These are phyloP conservation scores for Drosophila pachea DNA, from an alignment of 1,140 invertebrate species.

Conservation along the genomic window DNA sequence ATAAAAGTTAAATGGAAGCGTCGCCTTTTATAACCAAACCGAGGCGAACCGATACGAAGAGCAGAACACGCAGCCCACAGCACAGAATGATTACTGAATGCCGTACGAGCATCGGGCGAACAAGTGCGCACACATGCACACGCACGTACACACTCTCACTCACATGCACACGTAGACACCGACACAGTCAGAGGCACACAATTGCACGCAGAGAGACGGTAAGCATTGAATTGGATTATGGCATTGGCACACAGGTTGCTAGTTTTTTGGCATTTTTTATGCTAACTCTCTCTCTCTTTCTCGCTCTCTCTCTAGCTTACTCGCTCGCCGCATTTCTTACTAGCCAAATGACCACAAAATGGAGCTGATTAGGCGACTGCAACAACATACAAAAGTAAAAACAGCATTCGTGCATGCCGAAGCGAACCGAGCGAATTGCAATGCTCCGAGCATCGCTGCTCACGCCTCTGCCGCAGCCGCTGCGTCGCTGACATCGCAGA, in stretches of 20 bases:
- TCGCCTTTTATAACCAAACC: conserved; percentile 65
- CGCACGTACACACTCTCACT: background rate
- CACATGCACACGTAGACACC: conserved; percentile 7
- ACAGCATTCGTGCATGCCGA: conserved; percentile 20
- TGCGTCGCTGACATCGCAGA: conserved; percentile 26
- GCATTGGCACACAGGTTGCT: conserved; percentile 50
- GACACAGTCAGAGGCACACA: conserved; percentile 22
- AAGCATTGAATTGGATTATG: conserved; percentile 63
- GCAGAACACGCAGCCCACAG: conserved; percentile 66
- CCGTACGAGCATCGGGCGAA: conserved; percentile 61
- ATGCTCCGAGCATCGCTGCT: conserved; percentile 26
- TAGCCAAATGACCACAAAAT: conserved; percentile 41
- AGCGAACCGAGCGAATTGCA: conserved; percentile 46
- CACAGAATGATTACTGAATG: conserved; percentile 74
- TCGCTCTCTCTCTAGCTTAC: background rate
- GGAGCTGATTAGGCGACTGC: conserved; percentile 42
- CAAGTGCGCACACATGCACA: conserved; percentile 43
- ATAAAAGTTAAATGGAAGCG: conserved; percentile 49
- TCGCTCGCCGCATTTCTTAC: background rate
- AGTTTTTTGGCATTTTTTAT: conserved; percentile 33
- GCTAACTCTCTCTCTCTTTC: conserved; percentile 15
- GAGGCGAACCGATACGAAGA: conserved; percentile 49
- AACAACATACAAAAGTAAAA: conserved; percentile 4
- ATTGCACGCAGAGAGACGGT: conserved; percentile 34
- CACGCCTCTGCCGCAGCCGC: conserved; percentile 18